These are phyloP conservation scores for Lumbricus terrestris DNA, from an alignment of 2,888 invertebrate species.

Conservation along the genomic window DNA sequence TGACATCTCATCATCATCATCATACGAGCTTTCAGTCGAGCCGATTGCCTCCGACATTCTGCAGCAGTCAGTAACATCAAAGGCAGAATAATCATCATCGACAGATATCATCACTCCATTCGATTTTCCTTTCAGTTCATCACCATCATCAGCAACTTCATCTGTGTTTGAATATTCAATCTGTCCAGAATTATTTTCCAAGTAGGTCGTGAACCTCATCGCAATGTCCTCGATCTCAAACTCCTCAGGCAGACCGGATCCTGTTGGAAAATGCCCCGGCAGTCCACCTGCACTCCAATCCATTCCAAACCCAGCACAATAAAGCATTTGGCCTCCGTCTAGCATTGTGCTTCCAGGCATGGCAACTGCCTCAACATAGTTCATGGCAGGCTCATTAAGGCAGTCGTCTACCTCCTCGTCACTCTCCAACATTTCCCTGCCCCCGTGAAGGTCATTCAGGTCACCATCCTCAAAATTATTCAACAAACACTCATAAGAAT, in stretches of 20 bases:
- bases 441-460: not conserved
- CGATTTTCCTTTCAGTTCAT: not conserved
- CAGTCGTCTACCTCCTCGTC: not conserved
- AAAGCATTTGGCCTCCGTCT: conserved; percentile 7
- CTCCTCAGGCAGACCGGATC: not conserved
- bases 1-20: not conserved
- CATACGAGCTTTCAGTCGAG: no score
- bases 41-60: not conserved
- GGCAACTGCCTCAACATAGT: not conserved
- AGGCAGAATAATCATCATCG: not conserved
- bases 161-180: not conserved
- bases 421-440: not conserved
- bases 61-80: not conserved
- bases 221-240: conserved; percentile 9
- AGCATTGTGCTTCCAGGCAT: conserved; percentile 9
- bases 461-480: not conserved
- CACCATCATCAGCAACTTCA: not conserved
- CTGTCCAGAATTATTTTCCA: not conserved
- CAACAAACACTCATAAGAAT: not conserved
- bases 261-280: not conserved
- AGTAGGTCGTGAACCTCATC: not conserved
- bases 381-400: not conserved
- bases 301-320: not conserved
- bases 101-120: not conserved
- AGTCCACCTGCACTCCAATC: not conserved